Base-by-base conservation (phyloP, 2,888 invertebrate genomes). In the Cataglyphis albicans region DNA sequence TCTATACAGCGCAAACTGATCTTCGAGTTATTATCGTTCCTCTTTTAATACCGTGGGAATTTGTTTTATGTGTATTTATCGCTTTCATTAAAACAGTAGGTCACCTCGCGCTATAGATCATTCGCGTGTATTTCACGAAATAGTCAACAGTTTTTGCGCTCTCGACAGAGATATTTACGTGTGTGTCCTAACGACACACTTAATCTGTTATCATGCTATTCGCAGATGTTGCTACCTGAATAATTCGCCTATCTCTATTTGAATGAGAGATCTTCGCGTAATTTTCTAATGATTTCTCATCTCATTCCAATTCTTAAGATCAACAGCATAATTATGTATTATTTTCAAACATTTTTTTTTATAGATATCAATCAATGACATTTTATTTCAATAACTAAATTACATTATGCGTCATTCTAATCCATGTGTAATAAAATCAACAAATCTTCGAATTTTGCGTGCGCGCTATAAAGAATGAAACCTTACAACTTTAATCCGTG, bases 1-100 rank as follows among this genome's bases (percentile, higher is more conserved):
- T 32, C 55, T 72, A 48, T 68, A 76, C n/a, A 64, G 64, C 64
- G 18, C 4, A 59, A 57, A 35, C 25, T 67, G n/a, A 29, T 55
- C 76, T 70, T 55, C 25, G 73, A 82, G 67, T 65, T 72, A 52
- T 82, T 72, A 76, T 75, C 18, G 78, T 59, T 21, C 21, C 72
- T 44, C 41, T 70, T 80, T 83, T 84, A 90, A 90, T 84, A 81
- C 15, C 65, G 35, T 64, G 41, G 64, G 82, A 87, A 91, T 91
- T 88, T 89, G 88, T 91, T 89, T 86, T 88, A 83, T 81, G 82
- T 65, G 72, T 64, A 91, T 91, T 91, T 91, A 90, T 89, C 81
- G 88, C 83, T 91, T 91, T 90, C 90, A 90, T 91, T 91, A 90
- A 90, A 85, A 84, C 81, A 82, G 57, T 21, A 61, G 29, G 75